A percentile compares a stretch with the other conserved stretches of the same genome.
Conservation (phyloP, 2,888 invertebrate species). For the Epinotia brunnichana region DNA sequence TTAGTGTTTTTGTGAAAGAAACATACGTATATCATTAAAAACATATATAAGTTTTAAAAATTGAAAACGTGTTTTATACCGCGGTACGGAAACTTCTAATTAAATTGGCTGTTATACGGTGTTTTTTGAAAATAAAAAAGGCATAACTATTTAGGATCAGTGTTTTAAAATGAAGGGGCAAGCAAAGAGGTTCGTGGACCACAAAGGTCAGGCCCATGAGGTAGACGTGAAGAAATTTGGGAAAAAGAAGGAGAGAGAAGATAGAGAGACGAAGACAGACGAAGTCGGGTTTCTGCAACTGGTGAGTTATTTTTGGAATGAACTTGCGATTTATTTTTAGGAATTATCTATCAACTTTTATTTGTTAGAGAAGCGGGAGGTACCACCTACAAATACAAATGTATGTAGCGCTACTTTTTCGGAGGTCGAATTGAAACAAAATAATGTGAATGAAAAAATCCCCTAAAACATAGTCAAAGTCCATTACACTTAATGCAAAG, state of each 20-base stretch:
- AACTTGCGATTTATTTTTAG: constrained; percentile 24
- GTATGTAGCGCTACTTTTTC: too few relatives aligned
- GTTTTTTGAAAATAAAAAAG: not conserved
- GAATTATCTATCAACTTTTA: too few relatives aligned
- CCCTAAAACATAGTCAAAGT: too few relatives aligned
- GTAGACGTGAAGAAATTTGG: constrained; percentile 46
- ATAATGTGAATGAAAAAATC: too few relatives aligned
- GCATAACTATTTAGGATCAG: not conserved
- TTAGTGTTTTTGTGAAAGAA: not conserved
- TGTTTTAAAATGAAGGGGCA: constrained; percentile 52
- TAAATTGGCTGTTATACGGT: not conserved
- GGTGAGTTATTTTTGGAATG: constrained; percentile 47
- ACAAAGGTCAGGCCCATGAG: constrained; percentile 53
- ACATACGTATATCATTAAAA: not conserved
- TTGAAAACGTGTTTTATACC: not conserved
- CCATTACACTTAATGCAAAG: too few relatives aligned
- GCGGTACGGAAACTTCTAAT: not conserved
- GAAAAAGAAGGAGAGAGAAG: not conserved
- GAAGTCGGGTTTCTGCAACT: constrained; percentile 54
- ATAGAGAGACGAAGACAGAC: constrained; percentile 40
- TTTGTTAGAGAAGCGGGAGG: too few relatives aligned
- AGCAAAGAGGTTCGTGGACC: constrained; percentile 53
- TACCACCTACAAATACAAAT: too few relatives aligned
- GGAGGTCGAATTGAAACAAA: too few relatives aligned
- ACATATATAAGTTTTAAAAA: not conserved